Evolutionary conservation across 2,113 vertebrate species (phyloP), one percentile per base, ranked within the genome.

Genomic region (Microtus ochrogaster): DNA sequence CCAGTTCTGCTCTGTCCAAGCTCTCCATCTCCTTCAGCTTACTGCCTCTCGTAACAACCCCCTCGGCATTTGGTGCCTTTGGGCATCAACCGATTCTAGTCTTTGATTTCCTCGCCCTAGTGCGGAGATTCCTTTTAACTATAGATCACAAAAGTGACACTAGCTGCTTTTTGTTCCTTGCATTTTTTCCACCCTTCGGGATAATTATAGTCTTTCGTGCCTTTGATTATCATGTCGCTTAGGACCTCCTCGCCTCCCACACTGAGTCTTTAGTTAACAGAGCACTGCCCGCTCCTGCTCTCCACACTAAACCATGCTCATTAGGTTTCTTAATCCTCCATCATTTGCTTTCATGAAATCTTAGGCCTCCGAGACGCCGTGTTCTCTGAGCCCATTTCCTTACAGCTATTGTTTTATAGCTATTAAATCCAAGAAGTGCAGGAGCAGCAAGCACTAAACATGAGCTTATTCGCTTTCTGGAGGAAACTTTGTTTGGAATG

Each of bases 271-370:
- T 58, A 21, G 58, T 58, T 58, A 58, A 58, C 19, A 58, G 58
- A 58, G 58, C 19, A 2, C 58, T 58, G 19, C 89, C 93, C 70
- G 88, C 94, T 83, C 95, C 96, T 63, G 77, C 82, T 86, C 96
- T 89, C 73, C 65, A 88, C 91, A 90, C 96, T 89, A 88, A 92
- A 84, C 87, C 93, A 58, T 9, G 96, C 97, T 98, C 97, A 97
- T 97, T 98, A 97, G 95, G 79, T 90, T 90, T 93, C 95, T 90
- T 98, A 97, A 97, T 97, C 97, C 97, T 94, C 93, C 90, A 88
- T 92, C 90, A 97, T 97, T 96, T 97, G 93, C 96, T 97, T 97
- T 96, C 95, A 93, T 96, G 97, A 97, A 96, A 96, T 94, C 90
- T 66, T 97, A 96, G 88, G 95, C 95, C 95, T 97, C 94, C 96